Evolutionary conservation across 2,113 vertebrate species (phyloP), one percentile per base, ranked within the genome.

Genomic region (Crotophaga sulcirostris): DNA sequence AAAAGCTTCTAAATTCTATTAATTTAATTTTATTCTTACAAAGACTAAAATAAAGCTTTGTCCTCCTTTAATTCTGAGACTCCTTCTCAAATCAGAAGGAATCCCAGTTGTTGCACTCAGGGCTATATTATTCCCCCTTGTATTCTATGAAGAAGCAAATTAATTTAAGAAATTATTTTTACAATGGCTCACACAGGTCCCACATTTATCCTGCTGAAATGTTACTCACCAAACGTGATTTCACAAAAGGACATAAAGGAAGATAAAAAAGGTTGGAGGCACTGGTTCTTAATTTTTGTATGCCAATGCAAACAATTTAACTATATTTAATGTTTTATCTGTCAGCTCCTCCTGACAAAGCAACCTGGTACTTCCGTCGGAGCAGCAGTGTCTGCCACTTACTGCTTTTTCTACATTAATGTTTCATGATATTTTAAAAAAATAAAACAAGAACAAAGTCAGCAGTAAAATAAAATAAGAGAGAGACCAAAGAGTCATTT

Each of bases 401-500:
- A 81, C 0, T 87, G 73, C 23, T 89, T 87, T 76, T 94, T 66
- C 62, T 84, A 34, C 45, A 69, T 94, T 89, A 94, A 84, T 84
- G 91, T 75, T 76, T 86, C 15, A 79, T 45, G 1, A 38, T 72
- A 66, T 62, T 90, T 23, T 4, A 67, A 76, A 18, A 55, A 15
- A 49, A 49, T 3, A 47, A 89, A 68, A 64, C n/a, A 84, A 72
- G 69, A 94, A 95, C 49, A 77, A 90, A 96, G 79, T 70, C 79
- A 95, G 36, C 72, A 89, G 68, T 87, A 89, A 93, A 96, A 91
- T 42, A 88, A 92, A 83, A 72, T 47, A 29, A 33, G 23, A 51
- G 44, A 83, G 44, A 95, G 20, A 76, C 23, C 56, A 68, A 66
- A 94, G 58, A 93, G 66, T 66, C 40, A 84, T 64, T 94, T 77